phyloP scores from a whole-genome alignment of 2,797 vertebrate species.

The Mus caroli region DNA sequence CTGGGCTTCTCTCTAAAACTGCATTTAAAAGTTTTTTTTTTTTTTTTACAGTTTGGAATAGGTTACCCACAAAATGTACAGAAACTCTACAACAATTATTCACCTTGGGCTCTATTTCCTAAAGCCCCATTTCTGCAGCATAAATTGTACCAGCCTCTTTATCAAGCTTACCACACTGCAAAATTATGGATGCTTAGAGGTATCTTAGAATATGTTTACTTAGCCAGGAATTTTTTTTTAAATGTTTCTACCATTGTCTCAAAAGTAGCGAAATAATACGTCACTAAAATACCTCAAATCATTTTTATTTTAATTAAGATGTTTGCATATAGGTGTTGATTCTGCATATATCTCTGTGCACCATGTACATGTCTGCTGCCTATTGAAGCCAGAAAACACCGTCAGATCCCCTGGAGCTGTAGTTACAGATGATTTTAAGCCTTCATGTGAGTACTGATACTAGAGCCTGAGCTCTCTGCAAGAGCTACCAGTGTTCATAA shows the following conservation, averaged over 20 bases:
- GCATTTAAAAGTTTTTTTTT: background rate
- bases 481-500: background rate
- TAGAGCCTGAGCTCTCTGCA: background rate
- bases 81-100: background rate
- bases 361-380: background rate
- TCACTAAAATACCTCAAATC: background rate
- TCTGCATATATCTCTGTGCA: background rate
- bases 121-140: background rate
- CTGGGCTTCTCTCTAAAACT: slow-evolving; percentile 31
- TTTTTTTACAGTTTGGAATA: background rate
- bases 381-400: background rate
- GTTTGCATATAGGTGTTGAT: background rate
- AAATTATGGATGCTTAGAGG: background rate
- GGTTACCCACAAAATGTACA: background rate
- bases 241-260: background rate
- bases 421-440: background rate
- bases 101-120: background rate
- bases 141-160: background rate
- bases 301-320: background rate
- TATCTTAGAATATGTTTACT: background rate
- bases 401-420: background rate
- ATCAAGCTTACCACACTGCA: background rate
- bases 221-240: background rate
- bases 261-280: background rate
- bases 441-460: background rate